Percentiles rank a stretch among this genome's conserved stretches.
These are phyloP conservation scores for Euthynnus affinis DNA, from an alignment of 2,797 vertebrate species.

Conservation along the genomic window DNA sequence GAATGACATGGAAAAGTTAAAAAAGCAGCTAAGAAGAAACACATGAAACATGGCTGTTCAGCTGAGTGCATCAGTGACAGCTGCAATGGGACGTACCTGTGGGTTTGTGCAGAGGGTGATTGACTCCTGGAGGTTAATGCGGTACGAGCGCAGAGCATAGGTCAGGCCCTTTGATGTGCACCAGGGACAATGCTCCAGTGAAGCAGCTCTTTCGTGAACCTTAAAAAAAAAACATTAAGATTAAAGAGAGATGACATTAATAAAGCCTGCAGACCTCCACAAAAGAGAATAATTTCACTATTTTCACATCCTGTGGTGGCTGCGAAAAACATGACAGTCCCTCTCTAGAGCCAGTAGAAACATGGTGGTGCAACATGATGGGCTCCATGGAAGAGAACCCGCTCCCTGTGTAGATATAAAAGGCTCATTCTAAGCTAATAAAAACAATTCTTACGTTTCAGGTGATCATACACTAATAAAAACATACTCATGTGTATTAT, in stretches of 20 bases:
- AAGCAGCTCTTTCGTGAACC: constrained; percentile 77
- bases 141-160: constrained; percentile 87
- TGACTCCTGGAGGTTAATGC: constrained; percentile 92
- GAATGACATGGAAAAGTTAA: constrained; percentile 34
- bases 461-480: too few species aligned
- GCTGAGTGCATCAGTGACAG: background rate
- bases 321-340: too few species aligned
- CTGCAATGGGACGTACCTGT: constrained; percentile 82
- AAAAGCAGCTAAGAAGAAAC: background rate
- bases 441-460: too few species aligned
- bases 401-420: too few species aligned
- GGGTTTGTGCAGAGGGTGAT: constrained; percentile 93
- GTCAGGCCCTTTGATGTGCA: constrained; percentile 90
- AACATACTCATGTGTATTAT: too few species aligned
- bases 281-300: background rate
- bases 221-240: constrained; percentile 36
- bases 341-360: too few species aligned
- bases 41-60: background rate
- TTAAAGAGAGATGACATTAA: background rate
- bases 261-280: background rate
- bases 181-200: constrained; percentile 88
- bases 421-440: too few species aligned
- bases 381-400: too few species aligned
- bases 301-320: background rate
- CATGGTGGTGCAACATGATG: too few species aligned